phyloP scores from a whole-genome alignment of 2,888 invertebrate genomes.

The Acleris emargana region DNA sequence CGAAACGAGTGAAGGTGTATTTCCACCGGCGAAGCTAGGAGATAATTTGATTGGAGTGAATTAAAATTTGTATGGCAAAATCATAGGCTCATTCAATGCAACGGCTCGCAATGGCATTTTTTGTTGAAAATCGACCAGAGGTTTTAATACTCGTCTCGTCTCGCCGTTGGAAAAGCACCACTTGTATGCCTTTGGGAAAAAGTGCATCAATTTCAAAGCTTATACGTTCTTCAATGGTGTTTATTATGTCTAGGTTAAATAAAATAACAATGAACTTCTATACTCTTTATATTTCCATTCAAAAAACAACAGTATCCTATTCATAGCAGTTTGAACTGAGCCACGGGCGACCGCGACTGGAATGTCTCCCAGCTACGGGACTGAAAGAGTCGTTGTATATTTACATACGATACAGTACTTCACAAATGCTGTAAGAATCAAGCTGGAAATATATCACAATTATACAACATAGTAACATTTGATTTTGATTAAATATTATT shows the following conservation, averaged over 20 bases:
- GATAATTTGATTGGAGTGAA: no score
- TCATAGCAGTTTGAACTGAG: constrained; percentile 48
- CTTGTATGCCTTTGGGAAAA: no score
- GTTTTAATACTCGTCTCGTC: no score
- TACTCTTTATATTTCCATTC: constrained; percentile 74
- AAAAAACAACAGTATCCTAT: constrained; percentile 74
- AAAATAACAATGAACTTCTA: constrained; percentile 64
- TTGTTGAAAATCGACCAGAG: no score
- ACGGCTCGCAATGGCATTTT: no score
- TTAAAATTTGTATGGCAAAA: no score
- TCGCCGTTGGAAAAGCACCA: no score
- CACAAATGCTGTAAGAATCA: constrained; percentile 31
- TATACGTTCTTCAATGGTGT: background rate
- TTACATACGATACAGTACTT: constrained; percentile 53
- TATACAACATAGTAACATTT: constrained; percentile 29
- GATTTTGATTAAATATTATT: constrained; percentile 33
- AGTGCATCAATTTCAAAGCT: background rate
- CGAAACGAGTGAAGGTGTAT: no score
- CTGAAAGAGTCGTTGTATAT: constrained; percentile 50
- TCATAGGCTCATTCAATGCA: no score
- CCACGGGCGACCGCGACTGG: constrained; percentile 55
- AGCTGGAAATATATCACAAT: constrained; percentile 37
- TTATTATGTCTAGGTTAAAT: constrained; percentile 37
- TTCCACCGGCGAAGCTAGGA: no score
- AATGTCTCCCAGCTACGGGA: constrained; percentile 74